phyloP scores from a whole-genome alignment of 1,140 invertebrate genomes.

The Battus philenor region DNA sequence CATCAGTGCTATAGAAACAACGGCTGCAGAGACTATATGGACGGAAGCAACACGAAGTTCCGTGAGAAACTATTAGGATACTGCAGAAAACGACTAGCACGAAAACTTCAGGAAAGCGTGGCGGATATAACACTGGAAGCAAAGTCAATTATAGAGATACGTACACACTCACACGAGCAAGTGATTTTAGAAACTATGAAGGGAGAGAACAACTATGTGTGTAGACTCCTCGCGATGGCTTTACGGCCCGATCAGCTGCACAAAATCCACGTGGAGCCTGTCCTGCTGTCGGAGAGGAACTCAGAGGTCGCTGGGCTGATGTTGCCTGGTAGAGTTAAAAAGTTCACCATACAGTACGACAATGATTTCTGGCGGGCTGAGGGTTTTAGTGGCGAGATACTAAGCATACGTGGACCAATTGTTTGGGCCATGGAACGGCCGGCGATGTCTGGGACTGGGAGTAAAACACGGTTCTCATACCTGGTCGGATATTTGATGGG shows the following conservation, averaged over 20 bases:
- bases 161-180: conserved; percentile 45
- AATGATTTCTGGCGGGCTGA: conserved; percentile 45
- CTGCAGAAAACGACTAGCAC: conserved; percentile 46
- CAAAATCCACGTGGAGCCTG: conserved; percentile 42
- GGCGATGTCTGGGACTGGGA: conserved; percentile 37
- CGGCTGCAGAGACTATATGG: conserved; percentile 46
- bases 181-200: conserved; percentile 56
- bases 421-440: conserved; percentile 62
- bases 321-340: conserved; percentile 40
- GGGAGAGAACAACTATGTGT: conserved; percentile 56
- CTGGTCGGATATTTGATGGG: conserved; percentile 51
- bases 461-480: conserved; percentile 31
- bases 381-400: conserved; percentile 60
- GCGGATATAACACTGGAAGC: conserved; percentile 44
- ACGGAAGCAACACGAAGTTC: conserved; percentile 51
- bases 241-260: conserved; percentile 49
- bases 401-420: conserved; percentile 57
- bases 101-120: conserved; percentile 46
- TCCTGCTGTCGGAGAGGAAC: conserved; percentile 34
- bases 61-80: conserved; percentile 58
- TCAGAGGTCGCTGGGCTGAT: conserved; percentile 29
- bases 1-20: conserved; percentile 59
- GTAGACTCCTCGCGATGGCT: conserved; percentile 59
- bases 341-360: conserved; percentile 52
- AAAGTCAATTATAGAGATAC: conserved; percentile 51